Evolutionary conservation across 2,113 vertebrate species (phyloP).

Genomic region (Nerophis ophidion): DNA sequence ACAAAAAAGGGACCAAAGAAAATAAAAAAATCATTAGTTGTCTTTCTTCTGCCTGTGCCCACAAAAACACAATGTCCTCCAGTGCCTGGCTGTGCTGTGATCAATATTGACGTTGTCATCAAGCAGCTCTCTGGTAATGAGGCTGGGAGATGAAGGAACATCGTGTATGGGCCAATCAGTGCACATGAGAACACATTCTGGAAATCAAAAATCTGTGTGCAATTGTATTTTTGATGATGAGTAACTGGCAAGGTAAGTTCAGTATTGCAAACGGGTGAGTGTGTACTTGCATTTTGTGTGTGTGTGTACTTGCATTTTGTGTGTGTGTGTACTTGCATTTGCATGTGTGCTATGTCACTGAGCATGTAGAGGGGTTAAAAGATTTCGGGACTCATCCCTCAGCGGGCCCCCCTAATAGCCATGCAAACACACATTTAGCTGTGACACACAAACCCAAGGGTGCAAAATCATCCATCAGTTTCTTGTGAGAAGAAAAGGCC

Average conservation of each 20-base stretch:
- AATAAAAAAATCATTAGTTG: conserved; percentile 50
- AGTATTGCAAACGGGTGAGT: too few relatives aligned
- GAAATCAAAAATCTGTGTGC: conserved; percentile 17
- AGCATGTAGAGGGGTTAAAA: conserved; percentile 35
- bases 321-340: background rate
- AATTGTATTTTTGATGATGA: conserved; percentile 28
- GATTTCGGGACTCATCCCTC: conserved; percentile 46
- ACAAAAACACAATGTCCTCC: conserved; percentile 46
- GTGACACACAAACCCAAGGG: conserved; percentile 55
- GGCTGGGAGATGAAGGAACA: conserved; percentile 42
- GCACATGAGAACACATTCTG: conserved; percentile 19
- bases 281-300: background rate
- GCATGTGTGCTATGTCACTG: conserved; percentile 31
- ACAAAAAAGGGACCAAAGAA: conserved; percentile 41
- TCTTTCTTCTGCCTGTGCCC: conserved; percentile 35
- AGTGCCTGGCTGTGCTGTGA: conserved; percentile 53
- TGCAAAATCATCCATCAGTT: conserved; percentile 52
- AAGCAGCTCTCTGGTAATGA: conserved; percentile 65
- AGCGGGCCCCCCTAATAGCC: conserved; percentile 59
- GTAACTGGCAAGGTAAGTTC: background rate
- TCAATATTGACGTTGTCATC: conserved; percentile 69
- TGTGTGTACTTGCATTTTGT: too few relatives aligned
- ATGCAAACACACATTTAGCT: conserved; percentile 65
- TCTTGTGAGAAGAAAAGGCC: conserved; percentile 29
- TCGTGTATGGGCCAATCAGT: conserved; percentile 38